Evolutionary conservation across 2,888 invertebrate species (phyloP), one percentile per base, ranked within the genome.

Genomic region (Andrena trimmerana): DNA sequence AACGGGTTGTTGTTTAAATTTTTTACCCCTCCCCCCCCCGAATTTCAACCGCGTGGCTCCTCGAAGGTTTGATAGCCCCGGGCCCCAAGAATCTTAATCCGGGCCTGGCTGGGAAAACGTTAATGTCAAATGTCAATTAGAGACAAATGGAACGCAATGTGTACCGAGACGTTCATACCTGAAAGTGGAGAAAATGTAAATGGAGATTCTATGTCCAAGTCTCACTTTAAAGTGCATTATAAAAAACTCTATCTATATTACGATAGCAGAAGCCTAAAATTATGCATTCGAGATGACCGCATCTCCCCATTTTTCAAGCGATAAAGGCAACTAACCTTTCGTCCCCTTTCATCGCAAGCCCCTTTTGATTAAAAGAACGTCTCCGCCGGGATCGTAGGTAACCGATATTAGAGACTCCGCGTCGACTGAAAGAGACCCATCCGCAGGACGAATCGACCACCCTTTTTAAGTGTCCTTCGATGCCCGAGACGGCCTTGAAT

Each of bases 301-400:
- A 4, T 27, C 57, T 27, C 27, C 27, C 3, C 20, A 2, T 27
- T 48, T 62, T 29, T 60, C 27, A 6, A 4, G 10, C 42, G 70
- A 63, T 42, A 80, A 79, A 80, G 71, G 50, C 52, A 27, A 67
- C 66, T 72, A 67, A 80, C 72, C 72, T 60, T n/a, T 13, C 59
- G 52, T 50, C 60, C 60, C 31, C 42, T 71, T 66, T 63, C 52
- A 54, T 7, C 33, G 52, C 72, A 81, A 81, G 72, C 63, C 81
- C 67, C 54, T 81, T 81, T 81, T 81, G 81, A 81, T 81, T 81
- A 80, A 80, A 57, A 72, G 67, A 3, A 66, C 52, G 71, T 36
- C 36, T n/a, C 60, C 63, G 52, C 10, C 50, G n/a, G n/a, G 80
- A 66, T 71, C 59, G 66, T 48, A 62, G 71, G 80, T 72, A 72